A percentile compares a stretch with the other conserved stretches of the same genome.
Evolutionary conservation across 1,140 invertebrate species (phyloP).

Genomic region (Proctacanthus coquilletti): DNA sequence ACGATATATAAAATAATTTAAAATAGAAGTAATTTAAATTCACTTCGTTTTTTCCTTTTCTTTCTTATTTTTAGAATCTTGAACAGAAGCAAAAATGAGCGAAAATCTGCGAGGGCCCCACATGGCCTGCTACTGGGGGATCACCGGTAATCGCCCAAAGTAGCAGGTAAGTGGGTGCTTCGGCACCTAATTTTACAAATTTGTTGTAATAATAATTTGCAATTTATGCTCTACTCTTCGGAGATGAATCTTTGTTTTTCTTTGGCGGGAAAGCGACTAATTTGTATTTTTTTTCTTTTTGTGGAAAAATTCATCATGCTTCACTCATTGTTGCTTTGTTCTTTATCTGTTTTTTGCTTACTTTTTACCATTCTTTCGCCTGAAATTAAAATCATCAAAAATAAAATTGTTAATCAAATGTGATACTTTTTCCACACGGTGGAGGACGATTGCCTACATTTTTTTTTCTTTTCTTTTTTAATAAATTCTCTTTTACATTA

Average conservation of each 20-base stretch:
- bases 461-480: not conserved
- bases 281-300: no score
- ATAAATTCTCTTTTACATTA: not conserved
- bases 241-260: no score
- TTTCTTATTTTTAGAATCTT: constrained; percentile 1
- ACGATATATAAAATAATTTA: not conserved
- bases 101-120: not conserved
- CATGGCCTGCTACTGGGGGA: constrained; percentile 5
- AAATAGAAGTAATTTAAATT: not conserved
- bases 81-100: not conserved
- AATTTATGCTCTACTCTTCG: no score
- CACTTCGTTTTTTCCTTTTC: not conserved
- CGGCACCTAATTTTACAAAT: not conserved
- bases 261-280: no score
- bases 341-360: no score
- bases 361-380: no score
- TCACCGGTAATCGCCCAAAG: not conserved
- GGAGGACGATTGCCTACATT: no score
- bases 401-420: not conserved
- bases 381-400: no score
- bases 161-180: constrained; percentile 5
- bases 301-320: no score
- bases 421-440: not conserved
- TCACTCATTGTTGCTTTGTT: no score
- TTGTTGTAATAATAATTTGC: no score